Base-by-base conservation (phyloP, 2,113 vertebrate species). In the Epinephelus moara region DNA sequence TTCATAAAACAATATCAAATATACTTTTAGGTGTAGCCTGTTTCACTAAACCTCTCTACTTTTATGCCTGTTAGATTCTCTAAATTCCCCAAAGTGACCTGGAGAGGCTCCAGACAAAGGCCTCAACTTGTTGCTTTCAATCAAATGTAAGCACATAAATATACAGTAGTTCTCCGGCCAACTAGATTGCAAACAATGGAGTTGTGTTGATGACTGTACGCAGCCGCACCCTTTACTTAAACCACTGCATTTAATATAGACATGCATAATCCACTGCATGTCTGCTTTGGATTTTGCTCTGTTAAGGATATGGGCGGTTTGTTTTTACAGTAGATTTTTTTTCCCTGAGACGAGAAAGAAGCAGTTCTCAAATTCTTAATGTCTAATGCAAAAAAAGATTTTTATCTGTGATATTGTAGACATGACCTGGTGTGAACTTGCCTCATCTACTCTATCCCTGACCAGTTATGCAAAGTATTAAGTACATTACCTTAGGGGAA, bases 91-190 rank as follows among this genome's bases (percentile, higher is more conserved):
- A 75, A 21, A 56, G 21, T 52, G 30, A 62, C 27, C 19, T 70
- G 70, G 42, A 69, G n/a, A 4, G 14, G 70, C 37, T 50, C 53
- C 60, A 84, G 72, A 71, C 19, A 86, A 82, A 80, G 14, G 63
- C 61, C 47, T 61, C 21, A 42, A 89, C 80, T 60, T 77, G 75
- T 86, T 86, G 82, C 76, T 76, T 84, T 88, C 72, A 88, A 63
- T 85, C 81, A 86, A 57, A 84, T 78, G 23, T 52, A 89, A 86
- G 76, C 73, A 67, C 59, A 79, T 81, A 86, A 88, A 82, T 82
- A 87, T 75, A 89, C 71, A 87, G 70, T 72, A 78, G 71, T 72
- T 81, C 30, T 4, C 8, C 11, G 67, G 83, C 72, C 73, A 69
- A 33, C 71, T 67, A 40, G 15, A 76, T 53, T 66, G 19, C 57